phyloP scores from a whole-genome alignment of 1,140 invertebrate species.

The Lucilia sericata region DNA sequence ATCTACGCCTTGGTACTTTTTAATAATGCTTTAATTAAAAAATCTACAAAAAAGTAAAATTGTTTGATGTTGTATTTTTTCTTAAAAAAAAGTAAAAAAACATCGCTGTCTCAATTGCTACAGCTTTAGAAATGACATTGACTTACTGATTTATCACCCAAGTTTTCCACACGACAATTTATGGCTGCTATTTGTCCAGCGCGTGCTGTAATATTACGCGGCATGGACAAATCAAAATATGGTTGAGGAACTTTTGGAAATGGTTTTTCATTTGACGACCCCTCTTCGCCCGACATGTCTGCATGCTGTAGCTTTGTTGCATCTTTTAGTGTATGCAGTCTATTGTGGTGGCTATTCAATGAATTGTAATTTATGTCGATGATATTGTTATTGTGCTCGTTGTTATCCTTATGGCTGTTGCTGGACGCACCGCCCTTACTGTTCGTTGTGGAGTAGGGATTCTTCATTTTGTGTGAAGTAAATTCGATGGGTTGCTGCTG shows the following conservation, averaged over 20 bases:
- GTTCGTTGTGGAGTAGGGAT: neutral
- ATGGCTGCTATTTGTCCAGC: conserved; percentile 86
- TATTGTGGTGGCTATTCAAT: conserved; percentile 11
- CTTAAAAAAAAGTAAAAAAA: neutral
- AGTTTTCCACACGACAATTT: conserved; percentile 84
- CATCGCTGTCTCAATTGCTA: neutral
- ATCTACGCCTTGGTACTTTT: neutral
- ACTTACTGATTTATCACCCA: conserved; percentile 87
- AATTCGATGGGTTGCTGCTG: neutral
- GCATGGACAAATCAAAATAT: conserved; percentile 81
- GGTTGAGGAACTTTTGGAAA: conserved; percentile 70
- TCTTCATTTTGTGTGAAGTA: conserved; percentile 11
- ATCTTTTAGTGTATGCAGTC: neutral
- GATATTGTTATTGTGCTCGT: conserved; percentile 4
- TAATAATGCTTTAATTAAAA: neutral
- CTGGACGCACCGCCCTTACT: neutral
- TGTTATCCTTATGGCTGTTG: neutral
- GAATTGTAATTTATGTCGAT: conserved; percentile 12
- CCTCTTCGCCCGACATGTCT: neutral
- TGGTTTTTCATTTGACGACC: neutral
- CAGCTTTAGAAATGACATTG: neutral
- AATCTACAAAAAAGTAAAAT: neutral
- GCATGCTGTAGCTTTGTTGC: neutral
- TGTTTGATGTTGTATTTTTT: neutral
- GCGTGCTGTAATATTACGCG: conserved; percentile 83